Base-by-base conservation (phyloP, 2,113 vertebrate genomes). In the Heteronetta atricapilla region DNA sequence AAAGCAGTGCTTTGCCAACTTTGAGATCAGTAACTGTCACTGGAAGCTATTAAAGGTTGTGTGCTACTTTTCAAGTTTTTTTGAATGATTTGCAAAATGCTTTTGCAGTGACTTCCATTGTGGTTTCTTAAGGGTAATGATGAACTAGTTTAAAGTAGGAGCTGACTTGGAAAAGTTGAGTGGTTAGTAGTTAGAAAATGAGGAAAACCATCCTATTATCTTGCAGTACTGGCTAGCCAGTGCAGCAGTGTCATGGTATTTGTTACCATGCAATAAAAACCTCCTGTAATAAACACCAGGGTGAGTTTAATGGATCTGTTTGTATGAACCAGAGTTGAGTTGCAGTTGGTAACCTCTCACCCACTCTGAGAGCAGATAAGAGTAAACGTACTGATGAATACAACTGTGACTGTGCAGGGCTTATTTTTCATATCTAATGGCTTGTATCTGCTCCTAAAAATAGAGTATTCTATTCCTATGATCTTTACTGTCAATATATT, bases 311-410 rank as follows among this genome's bases (percentile, higher is more conserved):
- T 78, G 44, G 11, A 53, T 74, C 75, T 93, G 33, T 77, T 95
- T 96, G 78, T 78, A 26, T 84, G 63, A 42, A 75, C 40, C 50
- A 13, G 25, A 87, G 60, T 42, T 91, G 40, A 94, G 72, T 33
- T 90, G 44, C 64, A 81, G 21, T 3, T 76, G 8, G n/a, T 96
- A 90, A 95, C 81, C 56, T 97, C 97, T 96, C 26, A 50, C 64
- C 50, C 36, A 67, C 55, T 88, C 63, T 34, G 42, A 44, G 62
- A 83, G 48, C 26, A 88, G 55, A 4, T 38, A 78, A 69, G 18
- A 77, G 28, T 26, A 42, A 80, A 81, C 76, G 60, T 84, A 10
- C 2, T 18, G 67, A 68, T 26, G 29, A 70, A 26, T 50, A 15
- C 55, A 31, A 64, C 17, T n/a, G 52, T 48, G 66, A 7, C 2